These are phyloP conservation scores for Caretta caretta DNA, from an alignment of 2,113 vertebrate species.

Conservation along the genomic window DNA sequence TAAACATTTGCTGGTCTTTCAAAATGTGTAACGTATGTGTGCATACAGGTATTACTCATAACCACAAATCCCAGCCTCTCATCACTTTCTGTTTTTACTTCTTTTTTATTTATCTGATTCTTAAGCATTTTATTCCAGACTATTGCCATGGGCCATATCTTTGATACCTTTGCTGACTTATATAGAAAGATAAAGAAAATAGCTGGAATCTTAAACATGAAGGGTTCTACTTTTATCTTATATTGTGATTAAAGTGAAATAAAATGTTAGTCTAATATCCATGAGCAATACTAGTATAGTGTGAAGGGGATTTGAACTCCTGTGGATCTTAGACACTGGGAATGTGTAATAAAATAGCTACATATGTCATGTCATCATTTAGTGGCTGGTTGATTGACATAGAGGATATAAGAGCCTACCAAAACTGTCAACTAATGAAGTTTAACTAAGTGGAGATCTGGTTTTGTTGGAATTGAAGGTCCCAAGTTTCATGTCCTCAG, in stretches of 20 bases:
- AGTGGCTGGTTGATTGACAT: not conserved
- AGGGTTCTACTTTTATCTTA: not conserved
- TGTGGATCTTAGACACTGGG: not conserved
- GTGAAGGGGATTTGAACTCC: not conserved
- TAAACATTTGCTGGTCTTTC: not conserved
- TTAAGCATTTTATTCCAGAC: not conserved
- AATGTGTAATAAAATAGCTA: not conserved
- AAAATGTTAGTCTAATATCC: not conserved
- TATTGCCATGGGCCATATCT: not conserved
- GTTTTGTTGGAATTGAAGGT: not conserved
- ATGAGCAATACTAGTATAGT: not conserved
- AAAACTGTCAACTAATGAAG: not conserved
- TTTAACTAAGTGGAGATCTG: fast-evolving
- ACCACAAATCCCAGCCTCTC: not conserved
- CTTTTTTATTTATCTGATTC: not conserved
- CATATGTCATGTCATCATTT: not conserved
- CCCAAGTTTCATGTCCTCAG: not conserved
- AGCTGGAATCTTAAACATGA: not conserved
- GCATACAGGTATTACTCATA: no score
- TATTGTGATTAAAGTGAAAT: not conserved
- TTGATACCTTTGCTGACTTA: not conserved
- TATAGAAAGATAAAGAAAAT: not conserved
- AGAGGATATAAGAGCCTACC: not conserved
- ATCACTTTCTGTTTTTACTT: not conserved
- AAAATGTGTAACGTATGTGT: not conserved